Evolutionary conservation across 2,113 vertebrate genomes (phyloP), one percentile per base, ranked within the genome.

Genomic region (Psephotus haematonotus): DNA sequence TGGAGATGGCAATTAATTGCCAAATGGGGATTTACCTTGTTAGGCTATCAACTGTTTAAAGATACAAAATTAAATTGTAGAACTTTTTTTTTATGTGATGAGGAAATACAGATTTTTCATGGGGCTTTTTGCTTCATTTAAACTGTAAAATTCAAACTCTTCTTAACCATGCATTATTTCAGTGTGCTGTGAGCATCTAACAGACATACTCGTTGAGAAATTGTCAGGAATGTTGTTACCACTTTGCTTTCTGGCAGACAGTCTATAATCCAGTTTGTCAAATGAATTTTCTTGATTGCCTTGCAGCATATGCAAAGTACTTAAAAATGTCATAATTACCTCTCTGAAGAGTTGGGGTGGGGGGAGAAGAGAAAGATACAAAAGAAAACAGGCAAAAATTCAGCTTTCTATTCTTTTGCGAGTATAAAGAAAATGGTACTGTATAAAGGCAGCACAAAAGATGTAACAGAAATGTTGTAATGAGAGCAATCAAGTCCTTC

Each of bases 211-310:
- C n/a, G 43, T 55, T 88, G 80, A 80, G 78, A 95, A 90, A 74
- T 35, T 71, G 65, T 64, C 71, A 86, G 74, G 94, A 65, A 52
- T 37, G 65, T 71, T 95, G 82, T 90, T 81, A 64, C 67, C 41
- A 12, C 64, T 94, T 95, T 70, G 76, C 62, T 94, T 88, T 80
- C 92, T 97, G 86, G 87, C 96, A 96, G 92, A 89, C 84, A 86
- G 75, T 91, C 82, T 93, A 15, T 86, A 92, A 96, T 90, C 70
- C 91, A 93, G 88, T 96, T 97, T 97, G 95, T 97, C 95, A 96
- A 90, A 96, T 94, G 95, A 96, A 95, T 97, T 95, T 97, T 96
- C 88, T 92, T 95, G 93, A 96, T 97, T 96, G 94, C 86, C 60
- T 97, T 94, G 91, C 80, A 92, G 91, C 83, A 86, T 92, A 96